Evolutionary conservation across 2,113 vertebrate species (phyloP).

Genomic region (Oenanthe oenanthe): DNA sequence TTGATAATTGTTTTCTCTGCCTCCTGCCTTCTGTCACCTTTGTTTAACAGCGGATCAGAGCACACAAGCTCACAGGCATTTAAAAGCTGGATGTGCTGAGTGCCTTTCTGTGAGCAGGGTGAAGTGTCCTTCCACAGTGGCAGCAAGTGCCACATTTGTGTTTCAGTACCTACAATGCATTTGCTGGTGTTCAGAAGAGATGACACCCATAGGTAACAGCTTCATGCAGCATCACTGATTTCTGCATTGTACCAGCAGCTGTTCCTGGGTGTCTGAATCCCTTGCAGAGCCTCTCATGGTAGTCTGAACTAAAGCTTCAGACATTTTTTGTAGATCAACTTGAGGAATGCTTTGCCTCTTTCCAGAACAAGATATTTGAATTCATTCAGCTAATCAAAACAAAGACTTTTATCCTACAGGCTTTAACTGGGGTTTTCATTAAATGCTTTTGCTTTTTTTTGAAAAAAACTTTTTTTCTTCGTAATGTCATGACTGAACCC

Average conservation of each 20-base stretch:
- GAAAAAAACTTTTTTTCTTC: not conserved
- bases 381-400: not conserved
- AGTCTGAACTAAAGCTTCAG: not conserved
- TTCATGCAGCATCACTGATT: not conserved
- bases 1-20: constrained; percentile 40
- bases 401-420: not conserved
- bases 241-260: not conserved
- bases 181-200: not conserved
- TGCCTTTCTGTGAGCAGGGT: not conserved
- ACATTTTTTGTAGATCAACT: not conserved
- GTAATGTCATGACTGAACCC: not conserved
- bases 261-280: not conserved
- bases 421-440: not conserved
- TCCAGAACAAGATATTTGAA: not conserved
- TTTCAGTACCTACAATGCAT: not conserved
- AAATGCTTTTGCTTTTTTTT: not conserved
- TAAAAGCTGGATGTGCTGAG: not conserved
- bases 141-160: not conserved
- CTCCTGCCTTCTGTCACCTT: constrained; percentile 9
- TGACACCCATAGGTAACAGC: not conserved
- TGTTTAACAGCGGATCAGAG: not conserved
- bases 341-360: not conserved
- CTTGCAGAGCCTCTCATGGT: not conserved
- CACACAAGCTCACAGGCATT: not conserved
- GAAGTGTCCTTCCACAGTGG: not conserved